Evolutionary conservation across 1,140 invertebrate species (phyloP), one percentile per base, ranked within the genome.

Genomic region (Heliconius eleuchia): DNA sequence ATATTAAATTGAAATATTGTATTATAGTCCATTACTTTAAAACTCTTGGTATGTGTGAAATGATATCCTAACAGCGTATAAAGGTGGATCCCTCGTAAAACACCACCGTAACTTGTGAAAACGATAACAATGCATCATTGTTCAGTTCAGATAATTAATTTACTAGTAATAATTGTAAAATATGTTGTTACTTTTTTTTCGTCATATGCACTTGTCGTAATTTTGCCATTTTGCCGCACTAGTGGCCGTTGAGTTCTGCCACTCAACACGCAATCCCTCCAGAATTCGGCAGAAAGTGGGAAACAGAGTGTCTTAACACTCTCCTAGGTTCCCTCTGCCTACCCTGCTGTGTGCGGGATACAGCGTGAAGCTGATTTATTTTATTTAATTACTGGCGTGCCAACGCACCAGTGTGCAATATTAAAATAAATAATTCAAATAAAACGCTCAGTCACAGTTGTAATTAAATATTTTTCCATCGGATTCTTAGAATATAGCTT

Each of bases 391-490:
- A 30, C 30, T 19, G 6, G 50, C 18, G 19, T 23, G 16, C 27
- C 46, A 30, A 57, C 16, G 50, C 37, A 70, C 55, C 46, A 50
- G 71, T 3, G 37, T 23, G 71, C 76, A 77, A 73, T 77, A 77
- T 73, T 77, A 60, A 55, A 72, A 57, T 57, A 73, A 72, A 57
- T 55, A 52, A 71, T 50, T 30, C 66, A 30, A 57, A 72, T 18
- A 73, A 66, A 34, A 66, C 75, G 19, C 27, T 2, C 66, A 72
- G 16, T 77, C 76, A 50, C 72, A 46, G 55, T 39, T 70, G 77
- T 52, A 78, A 78, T 78, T 74, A 78, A 74, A 78, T 78, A 78
- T 78, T 74, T 78, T 74, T 77, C 71, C 77, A 74, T 5, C 66
- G 57, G 55, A 74, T 78, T 78, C 77, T 73, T 74, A 71, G 77